Evolutionary conservation across 2,797 vertebrate genomes (phyloP).

Genomic region (Parauchenoglanis punctatus): DNA sequence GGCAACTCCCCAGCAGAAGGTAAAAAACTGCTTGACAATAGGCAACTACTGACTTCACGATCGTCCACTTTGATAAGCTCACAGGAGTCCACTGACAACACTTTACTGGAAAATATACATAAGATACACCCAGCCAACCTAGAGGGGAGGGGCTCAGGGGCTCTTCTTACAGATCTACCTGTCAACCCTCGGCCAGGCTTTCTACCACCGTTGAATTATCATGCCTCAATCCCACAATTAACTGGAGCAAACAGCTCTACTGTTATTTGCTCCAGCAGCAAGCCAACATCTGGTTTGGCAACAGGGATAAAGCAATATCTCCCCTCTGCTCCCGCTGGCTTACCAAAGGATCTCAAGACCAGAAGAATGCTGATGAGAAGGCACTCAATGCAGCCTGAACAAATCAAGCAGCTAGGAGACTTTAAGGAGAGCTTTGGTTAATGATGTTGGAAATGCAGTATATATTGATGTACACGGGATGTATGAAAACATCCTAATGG

Average conservation of each 20-base stretch:
- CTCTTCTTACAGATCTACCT: slow-evolving; percentile 71
- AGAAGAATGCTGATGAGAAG: slow-evolving; percentile 82
- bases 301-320: slow-evolving; percentile 70
- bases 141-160: slow-evolving; percentile 78
- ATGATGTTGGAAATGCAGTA: slow-evolving; percentile 2
- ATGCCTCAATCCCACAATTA: slow-evolving; percentile 64
- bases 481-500: not conserved
- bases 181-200: slow-evolving; percentile 74
- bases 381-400: slow-evolving; percentile 88
- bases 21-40: slow-evolving; percentile 67
- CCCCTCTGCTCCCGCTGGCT: slow-evolving; percentile 79
- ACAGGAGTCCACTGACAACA: slow-evolving; percentile 71
- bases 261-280: slow-evolving; percentile 57
- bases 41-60: slow-evolving; percentile 56
- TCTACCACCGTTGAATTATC: slow-evolving; percentile 83
- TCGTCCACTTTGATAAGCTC: slow-evolving; percentile 70
- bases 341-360: slow-evolving; percentile 78
- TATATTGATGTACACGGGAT: too few relatives aligned
- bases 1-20: slow-evolving; percentile 61
- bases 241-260: slow-evolving; percentile 50
- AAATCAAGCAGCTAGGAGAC: slow-evolving; percentile 80
- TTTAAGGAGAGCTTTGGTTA: slow-evolving; percentile 62
- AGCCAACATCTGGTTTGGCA: slow-evolving; percentile 64
- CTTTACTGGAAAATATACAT: slow-evolving; percentile 52
- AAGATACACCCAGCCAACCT: slow-evolving; percentile 68